Base-by-base conservation (phyloP, 2,888 invertebrate genomes). In the Synergus gifuensis region DNA sequence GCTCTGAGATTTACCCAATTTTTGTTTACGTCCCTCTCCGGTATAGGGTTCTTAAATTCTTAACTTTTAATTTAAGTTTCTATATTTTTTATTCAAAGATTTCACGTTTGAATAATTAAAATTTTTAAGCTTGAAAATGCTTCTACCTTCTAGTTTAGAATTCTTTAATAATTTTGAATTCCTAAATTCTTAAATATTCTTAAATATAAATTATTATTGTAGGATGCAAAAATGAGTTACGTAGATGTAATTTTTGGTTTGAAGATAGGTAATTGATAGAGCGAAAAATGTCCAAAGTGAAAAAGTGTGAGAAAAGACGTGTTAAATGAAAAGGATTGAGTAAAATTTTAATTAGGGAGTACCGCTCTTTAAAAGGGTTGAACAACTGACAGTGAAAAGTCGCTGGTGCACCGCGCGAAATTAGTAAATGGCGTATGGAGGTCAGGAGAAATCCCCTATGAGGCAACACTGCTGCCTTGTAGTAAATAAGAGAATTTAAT, bases 331-430 rank as follows among this genome's bases (percentile, higher is more conserved):
- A 14, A 67, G 18, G 12, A 67, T 67, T 44, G 44, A 67, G 67
- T 67, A 44, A 67, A 67, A 67, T 67, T 46, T 11, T 16, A 67
- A 67, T 67, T 22, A 46, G 46, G 22, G 64, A 5, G 46, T 22
- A 7, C 7, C 46, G 67, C 44, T 44, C n/a, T 44, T 67, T 44
- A 67, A 67, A 67, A 67, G 67, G 44, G 44, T 44, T 64, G n/a
- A 16, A 40, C 14, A 11, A 40, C 40, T 67, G 67, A 46, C 67
- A 67, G 67, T 46, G 46, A 67, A 67, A 67, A 46, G 67, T 67
- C 1, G 67, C 22, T 22, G 44, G 67, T 28, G 46, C 67, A 46
- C 67, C 67, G 42, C 46, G 22, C 3, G 16, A 46, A 67, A 67
- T 67, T 67, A 22, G 44, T 46, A 67, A 46, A 46, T 44, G 46